These are phyloP conservation scores for Sebastes jordani DNA, from an alignment of 2,797 vertebrate species.

Conservation along the genomic window DNA sequence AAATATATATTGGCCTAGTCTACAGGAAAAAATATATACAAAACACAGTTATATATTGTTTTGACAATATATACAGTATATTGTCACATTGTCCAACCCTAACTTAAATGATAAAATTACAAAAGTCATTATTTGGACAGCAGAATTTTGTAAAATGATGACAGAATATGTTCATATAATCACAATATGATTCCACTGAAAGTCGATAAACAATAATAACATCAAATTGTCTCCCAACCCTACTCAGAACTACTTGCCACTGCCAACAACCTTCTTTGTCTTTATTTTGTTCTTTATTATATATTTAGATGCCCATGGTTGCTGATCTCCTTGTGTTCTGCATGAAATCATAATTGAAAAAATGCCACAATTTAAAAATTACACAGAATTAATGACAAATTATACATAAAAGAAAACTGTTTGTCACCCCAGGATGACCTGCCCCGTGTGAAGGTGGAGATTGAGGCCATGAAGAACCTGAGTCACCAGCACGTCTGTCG, in stretches of 20 bases:
- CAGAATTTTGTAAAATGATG: background rate
- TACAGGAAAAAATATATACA: no score
- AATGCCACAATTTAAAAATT: no score
- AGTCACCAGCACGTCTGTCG: conserved; percentile 94
- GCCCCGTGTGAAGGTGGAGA: conserved; percentile 92
- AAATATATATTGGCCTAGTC: no score
- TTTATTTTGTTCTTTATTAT: background rate
- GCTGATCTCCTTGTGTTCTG: background rate
- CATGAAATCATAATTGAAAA: background rate
- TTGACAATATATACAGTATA: no score
- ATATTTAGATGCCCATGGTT: background rate
- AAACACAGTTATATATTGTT: no score
- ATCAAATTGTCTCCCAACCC: background rate
- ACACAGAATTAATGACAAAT: background rate
- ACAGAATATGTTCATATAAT: background rate
- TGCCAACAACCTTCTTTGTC: background rate
- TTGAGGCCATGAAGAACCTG: conserved; percentile 94
- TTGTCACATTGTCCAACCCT: no score
- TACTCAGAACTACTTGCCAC: background rate
- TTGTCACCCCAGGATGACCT: conserved; percentile 86
- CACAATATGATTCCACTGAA: background rate
- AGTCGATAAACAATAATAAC: background rate
- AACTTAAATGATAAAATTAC: background rate
- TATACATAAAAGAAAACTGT: background rate
- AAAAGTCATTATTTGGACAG: background rate